Base-by-base conservation (phyloP, 1,140 invertebrate genomes). In the Drosophila guanche region DNA sequence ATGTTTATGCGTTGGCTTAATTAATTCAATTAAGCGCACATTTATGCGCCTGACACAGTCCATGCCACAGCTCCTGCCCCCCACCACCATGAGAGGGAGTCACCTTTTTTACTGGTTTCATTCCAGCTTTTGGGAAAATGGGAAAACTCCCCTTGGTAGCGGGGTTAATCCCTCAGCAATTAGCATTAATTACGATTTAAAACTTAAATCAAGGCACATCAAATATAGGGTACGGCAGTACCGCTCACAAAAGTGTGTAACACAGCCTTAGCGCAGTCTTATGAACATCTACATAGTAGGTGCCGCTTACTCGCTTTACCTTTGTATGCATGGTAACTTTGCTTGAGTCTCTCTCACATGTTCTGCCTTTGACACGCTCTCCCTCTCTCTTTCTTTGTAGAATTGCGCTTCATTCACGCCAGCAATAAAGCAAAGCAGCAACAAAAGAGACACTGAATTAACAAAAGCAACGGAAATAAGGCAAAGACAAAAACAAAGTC, bases 1-100 rank as follows among this genome's bases (percentile, higher is more conserved):
- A 84, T 84, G 80, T 84, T 84, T 84, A 79, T 84, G 80, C 80
- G 76, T 84, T 84, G 80, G 71, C 80, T 84, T 84, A 84, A 84
- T 84, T 84, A 84, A 84, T 84, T 84, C 80, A 85, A 84, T 84
- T 84, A 84, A 72, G 80, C 80, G 80, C 80, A 69, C 76, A 85
- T 85, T 85, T 85, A 85, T 85, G 76, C 66, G 57, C 42, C 27
- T 14, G 25, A 23, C 43, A 16, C 50, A 40, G 48, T 14, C 16
- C 14, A 5, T 56, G 10, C 40, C 22, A 27, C 16, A 10, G 6
- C 20, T 5, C 45, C 22, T 47, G 25, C 10, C 45, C 14, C 16
- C 29, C 55, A 33, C 43, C 55, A 33, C 43, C 22, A n/a, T 46
- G 23, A 46, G 33, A 45, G 25, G 55, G 56, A 59, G 40, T 65